Base-by-base conservation (phyloP, 2,797 vertebrate genomes). In the Peromyscus melanophrys region DNA sequence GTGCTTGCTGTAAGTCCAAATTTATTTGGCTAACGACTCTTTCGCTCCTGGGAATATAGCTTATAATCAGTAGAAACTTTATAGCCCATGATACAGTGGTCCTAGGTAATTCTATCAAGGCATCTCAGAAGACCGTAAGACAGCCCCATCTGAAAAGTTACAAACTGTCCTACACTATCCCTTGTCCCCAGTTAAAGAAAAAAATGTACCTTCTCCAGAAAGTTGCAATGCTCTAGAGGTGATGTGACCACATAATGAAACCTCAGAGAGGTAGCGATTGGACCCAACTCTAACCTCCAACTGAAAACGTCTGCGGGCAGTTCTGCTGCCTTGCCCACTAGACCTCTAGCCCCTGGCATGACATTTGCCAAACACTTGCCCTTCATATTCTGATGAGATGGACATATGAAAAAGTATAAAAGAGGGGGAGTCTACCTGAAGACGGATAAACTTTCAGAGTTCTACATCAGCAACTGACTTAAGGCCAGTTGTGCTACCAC, bases 371-470 rank as follows among this genome's bases (percentile, higher is more conserved):
- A 82, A 89, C 16, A 63, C 37, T 10, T 83, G 46, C 84, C 69
- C 34, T 69, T 29, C 46, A 61, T 61, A 78, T 43, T 67, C 34
- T 84, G 63, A 76, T 4, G 34, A 93, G 91, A 92, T 46, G 12
- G 73, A 69, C 76, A 3, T 89, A 77, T 89, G 34, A 77, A 71
- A 84, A 88, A 81, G 94, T 46, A 82, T 59, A 93, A 17, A 93
- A 17, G 59, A 29, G 11, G 43, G 40, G 65, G 2, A 87, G 34
- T 91, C 57, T 25, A 49, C 21, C 14, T 80, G 40, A 59, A 61
- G 80, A 73, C 34, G 90, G 77, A 52, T 25, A 78, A 43, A n/a
- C 65, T 73, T 89, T 57, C 1, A 34, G 67, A 82, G 86, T 13
- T 77, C 23, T 71, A 55, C 61, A 43, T 90, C 34, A n/a, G 76